These are phyloP conservation scores for Nothoprocta pentlandii DNA, from an alignment of 2,113 vertebrate genomes.

Conservation along the genomic window DNA sequence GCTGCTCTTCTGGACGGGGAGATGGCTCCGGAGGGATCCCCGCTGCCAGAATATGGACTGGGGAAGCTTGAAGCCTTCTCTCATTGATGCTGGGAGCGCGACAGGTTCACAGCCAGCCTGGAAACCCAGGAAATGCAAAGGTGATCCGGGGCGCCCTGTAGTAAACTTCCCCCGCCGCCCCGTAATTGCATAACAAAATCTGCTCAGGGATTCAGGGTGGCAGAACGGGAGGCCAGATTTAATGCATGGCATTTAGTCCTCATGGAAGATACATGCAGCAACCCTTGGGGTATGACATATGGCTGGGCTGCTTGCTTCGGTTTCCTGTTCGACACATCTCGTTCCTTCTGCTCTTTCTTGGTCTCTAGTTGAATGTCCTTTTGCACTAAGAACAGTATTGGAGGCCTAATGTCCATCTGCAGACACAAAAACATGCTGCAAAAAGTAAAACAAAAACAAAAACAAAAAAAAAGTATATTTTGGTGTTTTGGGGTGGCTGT, in stretches of 20 bases:
- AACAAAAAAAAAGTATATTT: neutral
- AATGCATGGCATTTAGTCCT: neutral
- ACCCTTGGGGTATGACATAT: neutral
- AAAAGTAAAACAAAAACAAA: too few species aligned
- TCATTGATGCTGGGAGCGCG: slow-evolving; percentile 41
- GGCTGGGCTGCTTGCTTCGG: neutral
- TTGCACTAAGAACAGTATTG: neutral
- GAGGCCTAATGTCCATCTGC: neutral
- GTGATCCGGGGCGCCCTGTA: neutral
- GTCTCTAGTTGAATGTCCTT: neutral
- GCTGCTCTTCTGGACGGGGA: neutral
- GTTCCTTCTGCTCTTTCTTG: neutral
- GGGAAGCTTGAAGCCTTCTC: neutral
- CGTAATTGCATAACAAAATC: neutral
- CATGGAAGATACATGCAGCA: neutral
- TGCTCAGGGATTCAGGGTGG: neutral
- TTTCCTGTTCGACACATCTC: neutral
- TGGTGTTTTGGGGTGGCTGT: rapidly evolving
- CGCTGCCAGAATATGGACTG: neutral
- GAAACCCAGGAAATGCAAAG: neutral
- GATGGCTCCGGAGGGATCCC: neutral
- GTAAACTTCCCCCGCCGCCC: neutral
- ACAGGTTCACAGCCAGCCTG: slow-evolving; percentile 26
- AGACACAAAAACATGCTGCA: neutral
- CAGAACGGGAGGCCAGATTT: neutral